phyloP scores from a whole-genome alignment of 92 coral and sea anemone genomes.

The Scolanthus callimorphus region DNA sequence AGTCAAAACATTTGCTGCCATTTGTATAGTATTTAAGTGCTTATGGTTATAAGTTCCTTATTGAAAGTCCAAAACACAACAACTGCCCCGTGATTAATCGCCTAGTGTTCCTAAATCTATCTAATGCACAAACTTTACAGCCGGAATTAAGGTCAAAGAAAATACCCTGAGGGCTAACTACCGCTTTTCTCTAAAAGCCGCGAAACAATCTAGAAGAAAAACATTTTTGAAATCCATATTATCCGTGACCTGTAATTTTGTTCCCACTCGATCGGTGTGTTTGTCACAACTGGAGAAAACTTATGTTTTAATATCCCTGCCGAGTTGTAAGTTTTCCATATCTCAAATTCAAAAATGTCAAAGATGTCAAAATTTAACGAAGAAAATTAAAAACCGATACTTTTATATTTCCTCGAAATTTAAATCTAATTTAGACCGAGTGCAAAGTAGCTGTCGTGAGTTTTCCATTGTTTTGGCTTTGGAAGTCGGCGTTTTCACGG shows the following conservation, averaged over 20 bases:
- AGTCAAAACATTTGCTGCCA: conserved; percentile 2
- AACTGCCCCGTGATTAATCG: background rate
- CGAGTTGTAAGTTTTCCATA: no score
- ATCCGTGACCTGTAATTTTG: background rate
- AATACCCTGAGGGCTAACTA: conserved; percentile 17
- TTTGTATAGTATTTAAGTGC: conserved; percentile 18
- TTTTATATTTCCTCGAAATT: conserved; percentile 59
- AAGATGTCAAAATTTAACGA: conserved; percentile 26
- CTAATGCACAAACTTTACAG: conserved; percentile 29
- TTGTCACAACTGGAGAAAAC: background rate
- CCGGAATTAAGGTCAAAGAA: conserved; percentile 11
- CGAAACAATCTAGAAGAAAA: background rate
- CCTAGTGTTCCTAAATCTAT: conserved; percentile 5
- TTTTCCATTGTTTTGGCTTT: conserved; percentile 27
- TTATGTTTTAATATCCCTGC: no score
- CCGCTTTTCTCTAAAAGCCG: background rate
- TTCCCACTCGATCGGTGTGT: background rate
- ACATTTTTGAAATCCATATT: background rate
- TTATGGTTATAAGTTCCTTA: conserved; percentile 5
- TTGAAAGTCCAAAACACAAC: conserved; percentile 11
- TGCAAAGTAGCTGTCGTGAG: conserved; percentile 4
- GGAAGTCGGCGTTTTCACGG: conserved; percentile 23
- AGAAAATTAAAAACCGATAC: conserved; percentile 28
- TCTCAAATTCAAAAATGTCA: background rate
- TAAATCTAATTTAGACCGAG: conserved; percentile 51